These are phyloP conservation scores for Campylomormyrus tamandua DNA, from an alignment of 2,113 vertebrate species.

Conservation along the genomic window DNA sequence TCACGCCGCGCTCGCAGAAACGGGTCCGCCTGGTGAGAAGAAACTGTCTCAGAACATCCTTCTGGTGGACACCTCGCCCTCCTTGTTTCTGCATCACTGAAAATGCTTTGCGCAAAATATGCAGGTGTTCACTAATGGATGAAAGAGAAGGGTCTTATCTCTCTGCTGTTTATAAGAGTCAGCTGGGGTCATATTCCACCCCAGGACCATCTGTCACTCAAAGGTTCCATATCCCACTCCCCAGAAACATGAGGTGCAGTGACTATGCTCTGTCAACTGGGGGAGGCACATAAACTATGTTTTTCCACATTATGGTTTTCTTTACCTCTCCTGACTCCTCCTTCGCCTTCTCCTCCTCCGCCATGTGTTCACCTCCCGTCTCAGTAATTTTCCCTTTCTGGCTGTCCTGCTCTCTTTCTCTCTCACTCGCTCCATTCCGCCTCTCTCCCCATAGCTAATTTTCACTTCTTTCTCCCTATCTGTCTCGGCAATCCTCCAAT, in stretches of 20 bases:
- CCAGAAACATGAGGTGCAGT: conserved; percentile 15
- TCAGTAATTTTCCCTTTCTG: conserved; percentile 26
- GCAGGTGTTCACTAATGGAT: background rate
- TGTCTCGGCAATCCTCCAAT: conserved; percentile 34
- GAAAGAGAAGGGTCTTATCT: background rate
- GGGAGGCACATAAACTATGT: background rate
- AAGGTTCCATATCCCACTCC: background rate
- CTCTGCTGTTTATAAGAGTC: background rate
- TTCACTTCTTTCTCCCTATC: conserved; percentile 47
- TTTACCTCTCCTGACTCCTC: background rate
- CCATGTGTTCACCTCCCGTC: conserved; percentile 34
- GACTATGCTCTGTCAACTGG: background rate
- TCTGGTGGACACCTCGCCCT: background rate
- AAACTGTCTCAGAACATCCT: background rate
- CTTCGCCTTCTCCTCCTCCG: background rate
- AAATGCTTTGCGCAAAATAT: background rate
- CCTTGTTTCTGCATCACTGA: background rate
- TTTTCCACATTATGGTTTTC: background rate
- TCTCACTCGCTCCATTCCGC: conserved; percentile 29
- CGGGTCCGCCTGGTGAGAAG: background rate
- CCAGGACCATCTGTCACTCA: background rate
- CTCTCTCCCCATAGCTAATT: conserved; percentile 32
- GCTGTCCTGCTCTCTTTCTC: conserved; percentile 29
- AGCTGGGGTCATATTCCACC: background rate
- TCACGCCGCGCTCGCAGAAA: background rate